Evolutionary conservation across 2,797 vertebrate species (phyloP), one percentile per base, ranked within the genome.

Genomic region (Dromococcyx pavoninus): DNA sequence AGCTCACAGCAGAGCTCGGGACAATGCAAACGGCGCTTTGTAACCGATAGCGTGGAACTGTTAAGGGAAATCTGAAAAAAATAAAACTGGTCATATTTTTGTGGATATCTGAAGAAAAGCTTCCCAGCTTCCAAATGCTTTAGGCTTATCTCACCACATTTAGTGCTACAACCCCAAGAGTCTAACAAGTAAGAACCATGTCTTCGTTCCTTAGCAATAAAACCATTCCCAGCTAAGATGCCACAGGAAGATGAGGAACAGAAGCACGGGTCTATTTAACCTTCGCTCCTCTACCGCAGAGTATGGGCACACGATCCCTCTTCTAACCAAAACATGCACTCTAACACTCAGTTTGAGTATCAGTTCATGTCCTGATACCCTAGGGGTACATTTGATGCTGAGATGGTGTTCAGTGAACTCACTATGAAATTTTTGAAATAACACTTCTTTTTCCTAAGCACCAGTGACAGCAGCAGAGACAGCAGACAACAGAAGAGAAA

Each of bases 21-120:
- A n/a, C n/a, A n/a, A 64, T 96, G 54, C 60, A 89, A 71, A 85
- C n/a, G 67, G n/a, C 4, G 25, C 80, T 93, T 69, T 86, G n/a
- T 85, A 91, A 92, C 11, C 28, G 44, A 61, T 85, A 83, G 21
- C 0, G 0, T 39, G 27, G 37, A 91, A 80, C 35, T 75, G 14
- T 62, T 91, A 88, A 61, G 25, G 53, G 71, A 90, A 94, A 91
- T 37, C 58, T 73, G 37, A 54, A 85, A 75, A 80, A n/a, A 74
- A 83, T 2, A 51, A 44, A 67, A 35, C 39, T 32, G 51, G 70
- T 77, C 65, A 4, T 57, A 94, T 88, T 97, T 87, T 74, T 83
- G 44, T 48, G 9, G 64, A 39, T 74, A 58, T 25, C 41, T 39
- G 17, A 81, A 93, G 56, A 82, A 80, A 64, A 58, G 39, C 2